Conservation (phyloP, 2,888 invertebrate genomes). For the Dyspetes luteomarginatus region DNA sequence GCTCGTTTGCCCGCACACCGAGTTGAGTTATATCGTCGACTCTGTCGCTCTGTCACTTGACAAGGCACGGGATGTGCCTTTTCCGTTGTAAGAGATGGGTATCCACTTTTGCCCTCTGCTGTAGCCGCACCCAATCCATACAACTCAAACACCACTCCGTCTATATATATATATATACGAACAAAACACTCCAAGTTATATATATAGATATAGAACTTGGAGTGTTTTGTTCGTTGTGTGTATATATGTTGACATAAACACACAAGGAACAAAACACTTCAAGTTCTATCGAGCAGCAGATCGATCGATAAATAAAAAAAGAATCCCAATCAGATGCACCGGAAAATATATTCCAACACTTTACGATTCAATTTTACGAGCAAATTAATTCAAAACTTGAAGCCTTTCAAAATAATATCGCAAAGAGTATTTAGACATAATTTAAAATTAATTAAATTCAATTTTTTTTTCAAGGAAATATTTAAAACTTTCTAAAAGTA, state of each 20-base stretch:
- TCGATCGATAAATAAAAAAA: constrained; percentile 14
- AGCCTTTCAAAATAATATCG: too few species aligned
- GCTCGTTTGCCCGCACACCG: constrained; percentile 71
- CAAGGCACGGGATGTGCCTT: constrained; percentile 75
- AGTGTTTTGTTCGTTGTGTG: too few species aligned
- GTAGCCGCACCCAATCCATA: constrained; percentile 68
- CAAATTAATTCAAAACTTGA: constrained; percentile 7
- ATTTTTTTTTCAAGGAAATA: not conserved
- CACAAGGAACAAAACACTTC: too few species aligned
- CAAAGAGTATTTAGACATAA: too few species aligned
- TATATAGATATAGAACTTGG: too few species aligned
- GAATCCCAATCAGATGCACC: constrained; percentile 46
- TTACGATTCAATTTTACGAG: constrained; percentile 1
- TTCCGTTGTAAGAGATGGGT: constrained; percentile 69
- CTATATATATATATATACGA: not conserved
- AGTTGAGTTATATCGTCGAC: constrained; percentile 68
- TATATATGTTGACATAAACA: too few species aligned
- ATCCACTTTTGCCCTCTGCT: constrained; percentile 57
- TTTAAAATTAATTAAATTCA: too few species aligned
- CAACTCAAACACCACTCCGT: constrained; percentile 46
- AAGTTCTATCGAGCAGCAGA: not conserved
- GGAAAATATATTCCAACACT: constrained; percentile 25
- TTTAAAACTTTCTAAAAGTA: not conserved
- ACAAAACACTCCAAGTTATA: not conserved
- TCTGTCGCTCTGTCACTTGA: constrained; percentile 74